A percentile compares a stretch with the other conserved stretches of the same genome.
Conservation (phyloP, 2,113 vertebrate genomes). For the Platycercus adscitus region DNA sequence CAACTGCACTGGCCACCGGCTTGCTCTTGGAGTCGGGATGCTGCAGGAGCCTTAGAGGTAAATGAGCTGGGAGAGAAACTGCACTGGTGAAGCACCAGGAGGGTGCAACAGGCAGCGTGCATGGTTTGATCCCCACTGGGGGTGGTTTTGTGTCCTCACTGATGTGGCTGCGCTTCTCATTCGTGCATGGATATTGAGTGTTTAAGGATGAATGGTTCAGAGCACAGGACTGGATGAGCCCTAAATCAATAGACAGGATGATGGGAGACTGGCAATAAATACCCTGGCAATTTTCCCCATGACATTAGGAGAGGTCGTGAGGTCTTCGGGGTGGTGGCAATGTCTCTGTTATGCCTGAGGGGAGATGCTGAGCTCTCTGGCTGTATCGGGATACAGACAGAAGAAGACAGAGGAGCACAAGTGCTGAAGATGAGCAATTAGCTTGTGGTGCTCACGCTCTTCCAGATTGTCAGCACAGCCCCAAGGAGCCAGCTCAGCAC, state of each 20-base stretch:
- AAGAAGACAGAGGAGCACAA: neutral
- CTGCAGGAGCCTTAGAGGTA: neutral
- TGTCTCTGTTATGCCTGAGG: neutral
- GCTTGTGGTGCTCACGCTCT: neutral
- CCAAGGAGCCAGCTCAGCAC: neutral
- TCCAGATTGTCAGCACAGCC: neutral
- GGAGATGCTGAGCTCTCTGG: neutral
- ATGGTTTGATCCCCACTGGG: neutral
- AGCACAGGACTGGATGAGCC: neutral
- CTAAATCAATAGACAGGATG: neutral
- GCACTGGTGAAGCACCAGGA: neutral
- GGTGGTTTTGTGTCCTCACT: neutral
- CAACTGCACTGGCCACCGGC: neutral
- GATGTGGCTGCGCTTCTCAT: neutral
- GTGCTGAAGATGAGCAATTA: neutral
- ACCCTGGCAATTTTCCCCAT: fast-evolving
- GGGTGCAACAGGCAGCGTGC: neutral
- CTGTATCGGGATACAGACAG: neutral
- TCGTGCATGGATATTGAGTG: neutral
- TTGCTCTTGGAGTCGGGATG: neutral
- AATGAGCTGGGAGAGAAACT: neutral
- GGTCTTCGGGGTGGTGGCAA: neutral
- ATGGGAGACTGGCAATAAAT: neutral
- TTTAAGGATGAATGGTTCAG: neutral
- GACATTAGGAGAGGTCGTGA: neutral